Evolutionary conservation across 2,888 invertebrate species (phyloP).

Genomic region (Caenorhabditis zanzibari): DNA sequence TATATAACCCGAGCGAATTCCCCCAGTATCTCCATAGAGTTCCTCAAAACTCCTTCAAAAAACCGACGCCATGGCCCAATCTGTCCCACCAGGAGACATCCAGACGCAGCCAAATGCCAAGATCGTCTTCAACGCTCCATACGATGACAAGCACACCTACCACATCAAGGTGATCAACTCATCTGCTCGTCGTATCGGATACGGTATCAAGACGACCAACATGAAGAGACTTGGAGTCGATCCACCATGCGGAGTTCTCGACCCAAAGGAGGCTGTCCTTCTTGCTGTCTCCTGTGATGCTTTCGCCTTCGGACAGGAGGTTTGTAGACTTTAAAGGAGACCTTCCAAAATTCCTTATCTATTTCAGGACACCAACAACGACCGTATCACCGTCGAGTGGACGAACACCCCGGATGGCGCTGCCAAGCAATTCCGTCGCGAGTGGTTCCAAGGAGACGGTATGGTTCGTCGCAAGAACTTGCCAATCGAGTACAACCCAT

Average conservation of each 20-base stretch:
- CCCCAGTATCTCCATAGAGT: background rate
- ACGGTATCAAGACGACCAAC: too few relatives aligned
- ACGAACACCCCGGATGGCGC: constrained; percentile 69
- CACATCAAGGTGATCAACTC: too few relatives aligned
- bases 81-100: constrained; percentile 14
- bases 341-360: too few relatives aligned
- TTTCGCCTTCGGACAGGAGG: too few relatives aligned
- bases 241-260: too few relatives aligned
- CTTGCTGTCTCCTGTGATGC: too few relatives aligned
- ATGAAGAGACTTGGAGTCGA: too few relatives aligned
- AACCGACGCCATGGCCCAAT: constrained; percentile 4
- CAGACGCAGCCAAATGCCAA: too few relatives aligned
- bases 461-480: constrained; percentile 16
- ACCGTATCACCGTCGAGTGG: constrained; percentile 76
- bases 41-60: background rate
- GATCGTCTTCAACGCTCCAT: too few relatives aligned
- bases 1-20: background rate
- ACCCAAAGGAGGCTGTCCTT: too few relatives aligned
- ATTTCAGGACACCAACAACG: constrained; percentile 72
- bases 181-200: too few relatives aligned
- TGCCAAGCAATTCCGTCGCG: constrained; percentile 33
- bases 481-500: constrained; percentile 16
- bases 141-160: too few relatives aligned
- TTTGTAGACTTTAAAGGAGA: background rate
- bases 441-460: constrained; percentile 38